A percentile compares a stretch with the other conserved stretches of the same genome.
Evolutionary conservation across 2,888 invertebrate species (phyloP).

Genomic region (Acanthosepion pharaonis): DNA sequence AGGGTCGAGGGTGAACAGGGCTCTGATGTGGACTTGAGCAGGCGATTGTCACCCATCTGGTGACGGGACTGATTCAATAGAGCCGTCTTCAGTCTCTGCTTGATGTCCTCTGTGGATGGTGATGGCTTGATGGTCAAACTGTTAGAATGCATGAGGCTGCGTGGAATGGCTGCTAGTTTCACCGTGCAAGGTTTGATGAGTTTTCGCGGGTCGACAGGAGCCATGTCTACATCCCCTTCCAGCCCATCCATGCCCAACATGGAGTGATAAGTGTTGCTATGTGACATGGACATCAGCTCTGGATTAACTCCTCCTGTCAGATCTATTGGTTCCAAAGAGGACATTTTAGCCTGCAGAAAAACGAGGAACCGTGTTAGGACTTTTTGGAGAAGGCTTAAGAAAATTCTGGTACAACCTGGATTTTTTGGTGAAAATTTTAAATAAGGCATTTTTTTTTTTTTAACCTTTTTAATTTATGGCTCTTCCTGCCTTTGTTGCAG

Average conservation of each 20-base stretch:
- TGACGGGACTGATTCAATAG: constrained; percentile 38
- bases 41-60: background rate
- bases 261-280: background rate
- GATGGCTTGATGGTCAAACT: constrained; percentile 43
- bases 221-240: constrained; percentile 34
- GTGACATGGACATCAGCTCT: background rate
- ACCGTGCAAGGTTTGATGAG: constrained; percentile 47
- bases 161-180: constrained; percentile 43
- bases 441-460: too few relatives aligned
- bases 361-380: constrained; percentile 20
- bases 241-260: constrained; percentile 44
- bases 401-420: too few relatives aligned
- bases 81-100: constrained; percentile 36
- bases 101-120: constrained; percentile 44
- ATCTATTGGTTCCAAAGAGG: constrained; percentile 46
- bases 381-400: background rate
- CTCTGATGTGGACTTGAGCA: constrained; percentile 36
- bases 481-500: too few relatives aligned
- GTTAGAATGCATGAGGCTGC: constrained; percentile 44
- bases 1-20: constrained; percentile 40
- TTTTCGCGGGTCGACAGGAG: constrained; percentile 43
- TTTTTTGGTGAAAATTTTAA: too few relatives aligned
- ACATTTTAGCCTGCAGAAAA: constrained; percentile 45
- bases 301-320: background rate
- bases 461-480: too few relatives aligned